These are phyloP conservation scores for Monodelphis domestica DNA, from an alignment of 2,797 vertebrate genomes.

Conservation along the genomic window DNA sequence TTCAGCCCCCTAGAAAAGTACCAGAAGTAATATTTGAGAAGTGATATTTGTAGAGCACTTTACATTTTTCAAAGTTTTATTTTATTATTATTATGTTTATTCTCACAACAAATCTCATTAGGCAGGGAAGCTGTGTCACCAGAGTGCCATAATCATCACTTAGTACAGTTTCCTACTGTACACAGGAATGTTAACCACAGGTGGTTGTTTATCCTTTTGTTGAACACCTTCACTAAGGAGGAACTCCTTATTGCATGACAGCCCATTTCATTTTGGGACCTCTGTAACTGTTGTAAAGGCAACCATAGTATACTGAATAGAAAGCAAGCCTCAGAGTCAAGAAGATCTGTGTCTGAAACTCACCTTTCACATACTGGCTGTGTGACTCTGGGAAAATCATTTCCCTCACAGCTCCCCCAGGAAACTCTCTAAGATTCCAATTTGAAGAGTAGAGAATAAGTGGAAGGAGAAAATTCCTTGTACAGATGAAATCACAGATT, in stretches of 20 bases:
- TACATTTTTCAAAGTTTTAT: slow-evolving; percentile 22
- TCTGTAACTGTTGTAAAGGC: background rate
- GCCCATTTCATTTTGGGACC: background rate
- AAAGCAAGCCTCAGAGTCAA: background rate
- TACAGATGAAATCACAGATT: background rate
- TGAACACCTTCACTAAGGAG: background rate
- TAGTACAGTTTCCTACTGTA: background rate
- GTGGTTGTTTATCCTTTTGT: background rate
- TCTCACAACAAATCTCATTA: background rate
- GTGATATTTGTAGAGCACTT: background rate
- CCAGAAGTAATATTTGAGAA: background rate
- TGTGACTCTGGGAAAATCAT: background rate
- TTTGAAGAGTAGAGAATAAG: background rate
- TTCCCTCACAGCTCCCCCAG: background rate
- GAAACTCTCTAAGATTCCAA: background rate
- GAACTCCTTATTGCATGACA: background rate
- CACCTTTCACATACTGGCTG: background rate
- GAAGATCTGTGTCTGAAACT: background rate
- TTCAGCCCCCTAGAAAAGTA: background rate
- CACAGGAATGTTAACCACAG: background rate
- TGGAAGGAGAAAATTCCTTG: background rate
- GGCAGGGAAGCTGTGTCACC: background rate
- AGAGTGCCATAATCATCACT: background rate
- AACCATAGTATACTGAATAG: background rate
- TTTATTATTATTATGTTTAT: slow-evolving; percentile 10